Conservation (phyloP, 64 coral and sea anemone species). For the Pocillopora verrucosa region DNA sequence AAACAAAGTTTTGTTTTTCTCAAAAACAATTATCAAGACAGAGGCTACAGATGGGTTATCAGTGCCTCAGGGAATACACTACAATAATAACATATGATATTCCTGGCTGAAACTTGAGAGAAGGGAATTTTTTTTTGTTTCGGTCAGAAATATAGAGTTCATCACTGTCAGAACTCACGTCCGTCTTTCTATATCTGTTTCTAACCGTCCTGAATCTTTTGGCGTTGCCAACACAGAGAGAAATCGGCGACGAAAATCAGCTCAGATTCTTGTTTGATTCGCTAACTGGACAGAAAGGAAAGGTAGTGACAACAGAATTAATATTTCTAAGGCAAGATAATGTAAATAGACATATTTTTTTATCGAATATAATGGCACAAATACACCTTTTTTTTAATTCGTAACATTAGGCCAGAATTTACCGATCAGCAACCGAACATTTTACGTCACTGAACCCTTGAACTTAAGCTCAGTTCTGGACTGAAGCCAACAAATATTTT, state of each 20-base stretch:
- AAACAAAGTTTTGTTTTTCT: conserved; percentile 15
- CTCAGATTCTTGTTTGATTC: neutral
- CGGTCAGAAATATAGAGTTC: neutral
- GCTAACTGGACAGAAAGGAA: neutral
- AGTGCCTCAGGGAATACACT: neutral
- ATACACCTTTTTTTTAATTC: no score
- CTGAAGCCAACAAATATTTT: neutral
- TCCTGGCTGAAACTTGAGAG: neutral
- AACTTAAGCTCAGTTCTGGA: no score
- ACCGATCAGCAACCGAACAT: no score
- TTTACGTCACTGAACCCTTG: no score
- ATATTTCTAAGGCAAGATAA: no score
- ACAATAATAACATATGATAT: conserved; percentile 7
- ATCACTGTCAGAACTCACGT: neutral
- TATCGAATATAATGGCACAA: no score
- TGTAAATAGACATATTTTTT: no score
- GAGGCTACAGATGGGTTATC: neutral
- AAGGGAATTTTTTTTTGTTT: neutral
- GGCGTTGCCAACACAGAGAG: neutral
- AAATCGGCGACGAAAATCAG: neutral
- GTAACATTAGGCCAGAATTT: no score
- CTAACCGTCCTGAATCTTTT: no score
- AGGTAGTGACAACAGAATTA: no score
- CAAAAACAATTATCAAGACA: neutral
- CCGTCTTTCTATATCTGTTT: no score